A percentile compares a stretch with the other conserved stretches of the same genome.
Conservation (phyloP, 2,797 vertebrate genomes). For the Oreonectes daqikongensis region DNA sequence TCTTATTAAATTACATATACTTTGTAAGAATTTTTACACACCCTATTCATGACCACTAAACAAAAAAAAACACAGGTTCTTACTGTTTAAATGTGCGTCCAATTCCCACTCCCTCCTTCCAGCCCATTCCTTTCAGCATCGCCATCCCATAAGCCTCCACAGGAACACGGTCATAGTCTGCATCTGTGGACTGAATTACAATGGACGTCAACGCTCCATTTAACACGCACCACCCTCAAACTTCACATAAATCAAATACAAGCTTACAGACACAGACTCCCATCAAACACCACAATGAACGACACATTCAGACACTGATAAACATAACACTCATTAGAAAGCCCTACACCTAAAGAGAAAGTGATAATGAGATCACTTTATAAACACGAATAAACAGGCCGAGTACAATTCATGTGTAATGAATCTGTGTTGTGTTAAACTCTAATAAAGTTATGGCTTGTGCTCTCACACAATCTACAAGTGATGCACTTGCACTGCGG, state of each 20-base stretch:
- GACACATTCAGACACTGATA: neutral
- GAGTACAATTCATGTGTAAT: neutral
- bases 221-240: slow-evolving; percentile 1
- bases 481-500: slow-evolving; percentile 32
- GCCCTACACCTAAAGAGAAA: slow-evolving; percentile 4
- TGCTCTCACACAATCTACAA: slow-evolving; percentile 28
- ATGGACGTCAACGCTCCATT: slow-evolving; percentile 27
- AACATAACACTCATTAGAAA: slow-evolving; percentile 20
- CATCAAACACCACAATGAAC: neutral
- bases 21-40: neutral
- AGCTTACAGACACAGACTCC: neutral
- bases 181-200: slow-evolving; percentile 78
- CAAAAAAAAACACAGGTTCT: slow-evolving; percentile 56
- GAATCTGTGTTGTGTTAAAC: neutral
- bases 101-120: slow-evolving; percentile 86
- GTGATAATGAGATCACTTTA: slow-evolving; percentile 34
- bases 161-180: slow-evolving; percentile 85
- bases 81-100: slow-evolving; percentile 89
- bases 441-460: slow-evolving; percentile 25
- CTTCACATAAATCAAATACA: slow-evolving; percentile 28
- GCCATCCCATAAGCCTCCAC: slow-evolving; percentile 88
- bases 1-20: too few species aligned
- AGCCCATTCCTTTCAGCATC: slow-evolving; percentile 92
- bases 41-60: neutral
- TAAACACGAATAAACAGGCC: neutral